Evolutionary conservation across 2,797 vertebrate genomes (phyloP).

Genomic region (Ammospiza maritima): DNA sequence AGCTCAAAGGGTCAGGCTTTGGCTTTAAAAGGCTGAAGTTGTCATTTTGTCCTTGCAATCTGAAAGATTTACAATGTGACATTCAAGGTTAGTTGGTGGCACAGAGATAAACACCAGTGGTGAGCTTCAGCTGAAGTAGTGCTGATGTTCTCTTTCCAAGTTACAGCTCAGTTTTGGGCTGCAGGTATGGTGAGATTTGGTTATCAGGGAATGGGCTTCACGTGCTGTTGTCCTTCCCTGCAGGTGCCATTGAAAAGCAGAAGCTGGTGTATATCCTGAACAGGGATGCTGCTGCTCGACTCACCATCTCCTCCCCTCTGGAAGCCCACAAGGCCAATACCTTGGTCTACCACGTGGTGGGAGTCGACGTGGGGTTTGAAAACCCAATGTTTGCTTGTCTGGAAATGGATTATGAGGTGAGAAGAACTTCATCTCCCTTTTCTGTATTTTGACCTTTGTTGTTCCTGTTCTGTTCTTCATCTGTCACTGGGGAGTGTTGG

Average conservation of each 20-base stretch:
- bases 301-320: constrained; percentile 96
- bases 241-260: constrained; percentile 98
- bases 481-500: not conserved
- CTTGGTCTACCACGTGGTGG: constrained; percentile 97
- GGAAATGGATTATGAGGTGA: constrained; percentile 99
- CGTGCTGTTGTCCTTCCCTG: not conserved
- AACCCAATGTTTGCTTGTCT: constrained; percentile 99
- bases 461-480: not conserved
- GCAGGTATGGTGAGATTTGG: accelerated
- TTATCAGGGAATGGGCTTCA: not conserved
- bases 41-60: not conserved
- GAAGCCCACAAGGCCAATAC: constrained; percentile 99
- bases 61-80: not conserved
- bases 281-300: constrained; percentile 94
- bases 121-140: not conserved
- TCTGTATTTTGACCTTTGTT: not conserved
- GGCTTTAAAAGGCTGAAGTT: not conserved
- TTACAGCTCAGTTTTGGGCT: accelerated
- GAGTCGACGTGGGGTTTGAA: constrained; percentile 98
- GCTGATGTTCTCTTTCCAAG: accelerated
- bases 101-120: not conserved
- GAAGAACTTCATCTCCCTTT: not conserved
- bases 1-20: not conserved
- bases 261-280: constrained; percentile 98
- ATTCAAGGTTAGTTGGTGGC: accelerated